These are phyloP conservation scores for Aspiorhynchus laticeps DNA, from an alignment of 2,113 vertebrate genomes.

Conservation along the genomic window DNA sequence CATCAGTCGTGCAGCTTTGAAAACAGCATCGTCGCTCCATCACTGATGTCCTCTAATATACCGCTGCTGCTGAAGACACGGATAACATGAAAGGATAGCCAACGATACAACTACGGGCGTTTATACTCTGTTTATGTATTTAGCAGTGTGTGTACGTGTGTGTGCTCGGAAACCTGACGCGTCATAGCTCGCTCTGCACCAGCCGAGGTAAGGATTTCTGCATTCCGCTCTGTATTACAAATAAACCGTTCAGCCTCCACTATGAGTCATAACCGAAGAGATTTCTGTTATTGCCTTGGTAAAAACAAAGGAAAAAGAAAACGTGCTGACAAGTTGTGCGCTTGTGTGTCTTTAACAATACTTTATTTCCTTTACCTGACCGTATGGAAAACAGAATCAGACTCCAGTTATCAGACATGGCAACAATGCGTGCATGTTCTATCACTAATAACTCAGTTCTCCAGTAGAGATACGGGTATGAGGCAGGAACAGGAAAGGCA, in stretches of 20 bases:
- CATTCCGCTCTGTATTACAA: conserved; percentile 49
- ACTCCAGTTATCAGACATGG: conserved; percentile 59
- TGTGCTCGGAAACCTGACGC: conserved; percentile 73
- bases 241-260: conserved; percentile 32
- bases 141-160: conserved; percentile 32
- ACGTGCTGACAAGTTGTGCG: conserved; percentile 9
- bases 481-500: conserved; percentile 49
- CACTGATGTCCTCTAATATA: conserved; percentile 58
- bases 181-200: conserved; percentile 73
- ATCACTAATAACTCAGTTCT: conserved; percentile 70
- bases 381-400: background rate
- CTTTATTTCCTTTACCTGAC: conserved; percentile 35
- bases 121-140: conserved; percentile 43
- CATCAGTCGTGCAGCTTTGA: conserved; percentile 42
- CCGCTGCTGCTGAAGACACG: conserved; percentile 66
- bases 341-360: background rate
- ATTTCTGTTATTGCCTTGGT: background rate
- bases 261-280: background rate
- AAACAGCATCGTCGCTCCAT: conserved; percentile 49
- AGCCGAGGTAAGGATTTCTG: conserved; percentile 74
- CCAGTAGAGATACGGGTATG: conserved; percentile 58
- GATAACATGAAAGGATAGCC: conserved; percentile 61
- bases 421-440: conserved; percentile 70
- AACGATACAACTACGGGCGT: conserved; percentile 60
- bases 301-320: background rate